Percentiles rank a stretch among this genome's conserved stretches.
Evolutionary conservation across 1,140 invertebrate genomes (phyloP).

Genomic region (Drosophila sulfurigaster): DNA sequence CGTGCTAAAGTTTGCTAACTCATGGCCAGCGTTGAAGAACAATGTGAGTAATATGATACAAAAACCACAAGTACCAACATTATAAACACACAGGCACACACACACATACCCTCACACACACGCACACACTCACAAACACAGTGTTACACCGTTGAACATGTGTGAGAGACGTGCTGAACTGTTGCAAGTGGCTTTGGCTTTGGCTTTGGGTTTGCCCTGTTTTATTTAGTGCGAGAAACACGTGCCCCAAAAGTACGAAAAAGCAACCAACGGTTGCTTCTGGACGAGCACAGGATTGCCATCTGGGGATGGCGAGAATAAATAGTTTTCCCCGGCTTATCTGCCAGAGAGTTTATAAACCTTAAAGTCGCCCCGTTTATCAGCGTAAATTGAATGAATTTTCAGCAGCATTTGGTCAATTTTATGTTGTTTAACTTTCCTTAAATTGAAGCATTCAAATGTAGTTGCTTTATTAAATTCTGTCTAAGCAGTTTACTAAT

Average conservation of each 20-base stretch:
- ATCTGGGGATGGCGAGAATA: constrained; percentile 8
- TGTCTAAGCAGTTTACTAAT: too few relatives aligned
- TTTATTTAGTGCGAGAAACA: constrained; percentile 33
- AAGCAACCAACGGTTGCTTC: not conserved
- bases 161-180: constrained; percentile 17
- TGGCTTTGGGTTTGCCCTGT: constrained; percentile 7
- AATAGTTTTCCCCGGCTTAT: constrained; percentile 5
- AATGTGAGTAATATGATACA: constrained; percentile 44
- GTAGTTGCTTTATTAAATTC: too few relatives aligned
- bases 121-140: not conserved
- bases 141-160: not conserved
- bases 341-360: not conserved
- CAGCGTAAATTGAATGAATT: not conserved
- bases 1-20: constrained; percentile 42
- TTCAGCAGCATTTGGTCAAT: not conserved
- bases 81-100: constrained; percentile 19
- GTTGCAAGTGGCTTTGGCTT: constrained; percentile 3
- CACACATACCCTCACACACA: constrained; percentile 1
- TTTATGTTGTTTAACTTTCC: not conserved
- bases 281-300: not conserved
- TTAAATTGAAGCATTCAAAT: not conserved
- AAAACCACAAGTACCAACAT: constrained; percentile 40
- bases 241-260: constrained; percentile 13
- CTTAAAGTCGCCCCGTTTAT: constrained; percentile 6
- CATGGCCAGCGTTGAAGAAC: constrained; percentile 40